Conservation (phyloP, 1,140 invertebrate genomes). For the Tribolium castaneum region DNA sequence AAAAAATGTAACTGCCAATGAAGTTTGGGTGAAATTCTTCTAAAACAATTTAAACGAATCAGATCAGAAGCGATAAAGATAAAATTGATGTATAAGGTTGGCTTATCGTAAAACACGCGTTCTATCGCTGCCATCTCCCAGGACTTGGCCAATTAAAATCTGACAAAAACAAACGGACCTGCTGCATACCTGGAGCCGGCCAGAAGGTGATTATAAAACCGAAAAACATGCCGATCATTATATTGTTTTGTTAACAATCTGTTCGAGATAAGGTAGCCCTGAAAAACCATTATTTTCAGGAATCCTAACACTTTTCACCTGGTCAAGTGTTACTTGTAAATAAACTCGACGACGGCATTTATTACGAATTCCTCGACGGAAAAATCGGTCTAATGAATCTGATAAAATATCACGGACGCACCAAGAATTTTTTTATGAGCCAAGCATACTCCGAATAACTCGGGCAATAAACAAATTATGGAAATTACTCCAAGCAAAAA, state of each 20-base stretch:
- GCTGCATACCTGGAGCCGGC: slow-evolving; percentile 30
- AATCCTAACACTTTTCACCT: slow-evolving; percentile 28
- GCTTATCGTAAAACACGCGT: slow-evolving; percentile 27
- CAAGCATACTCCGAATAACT: background rate
- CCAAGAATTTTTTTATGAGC: slow-evolving; percentile 28
- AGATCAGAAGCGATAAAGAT: slow-evolving; percentile 21
- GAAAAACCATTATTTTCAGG: slow-evolving; percentile 28
- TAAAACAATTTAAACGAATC: slow-evolving; percentile 29
- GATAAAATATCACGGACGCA: slow-evolving; percentile 11
- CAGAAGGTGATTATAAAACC: slow-evolving; percentile 37
- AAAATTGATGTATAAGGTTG: slow-evolving; percentile 32
- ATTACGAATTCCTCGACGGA: slow-evolving; percentile 4
- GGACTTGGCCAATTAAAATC: slow-evolving; percentile 37
- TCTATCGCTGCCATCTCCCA: slow-evolving; percentile 22
- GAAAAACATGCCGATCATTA: slow-evolving; percentile 43
- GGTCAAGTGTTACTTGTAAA: slow-evolving; percentile 34
- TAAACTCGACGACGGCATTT: slow-evolving; percentile 1
- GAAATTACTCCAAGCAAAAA: background rate
- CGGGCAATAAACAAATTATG: background rate
- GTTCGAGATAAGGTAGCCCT: slow-evolving; percentile 16
- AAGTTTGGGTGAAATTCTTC: slow-evolving; percentile 19
- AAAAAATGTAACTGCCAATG: slow-evolving; percentile 24
- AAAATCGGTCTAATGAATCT: slow-evolving; percentile 28
- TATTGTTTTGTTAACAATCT: slow-evolving; percentile 40
- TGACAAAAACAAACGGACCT: slow-evolving; percentile 39